These are phyloP conservation scores for Anastatus disparis DNA, from an alignment of 1,140 invertebrate genomes.

Conservation along the genomic window DNA sequence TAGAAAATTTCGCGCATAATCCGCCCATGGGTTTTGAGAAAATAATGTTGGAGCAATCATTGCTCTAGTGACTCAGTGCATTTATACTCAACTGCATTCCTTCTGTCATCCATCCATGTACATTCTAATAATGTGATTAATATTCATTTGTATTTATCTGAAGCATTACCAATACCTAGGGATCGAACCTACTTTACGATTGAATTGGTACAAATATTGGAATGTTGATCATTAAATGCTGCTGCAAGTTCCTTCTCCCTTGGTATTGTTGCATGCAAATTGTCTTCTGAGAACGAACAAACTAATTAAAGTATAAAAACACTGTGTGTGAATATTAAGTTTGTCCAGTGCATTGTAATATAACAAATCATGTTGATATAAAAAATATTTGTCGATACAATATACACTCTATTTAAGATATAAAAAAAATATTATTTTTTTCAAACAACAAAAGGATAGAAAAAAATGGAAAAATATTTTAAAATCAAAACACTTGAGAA, in stretches of 20 bases:
- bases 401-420: constrained; percentile 22
- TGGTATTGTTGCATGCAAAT: constrained; percentile 24
- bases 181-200: constrained; percentile 12
- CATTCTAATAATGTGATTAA: constrained; percentile 13
- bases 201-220: background rate
- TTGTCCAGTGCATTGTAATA: constrained; percentile 27
- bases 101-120: constrained; percentile 17
- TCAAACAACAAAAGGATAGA: constrained; percentile 10
- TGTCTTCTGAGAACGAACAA: constrained; percentile 13
- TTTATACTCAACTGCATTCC: background rate
- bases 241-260: constrained; percentile 6
- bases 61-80: constrained; percentile 77
- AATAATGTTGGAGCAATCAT: constrained; percentile 97
- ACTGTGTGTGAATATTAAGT: constrained; percentile 3
- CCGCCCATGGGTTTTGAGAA: constrained; percentile 92
- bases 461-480: constrained; percentile 21
- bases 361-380: constrained; percentile 34
- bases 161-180: constrained; percentile 28
- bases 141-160: constrained; percentile 21
- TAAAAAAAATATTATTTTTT: constrained; percentile 22
- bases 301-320: background rate
- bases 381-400: constrained; percentile 29
- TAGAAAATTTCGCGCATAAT: constrained; percentile 87
- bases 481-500: constrained; percentile 49
- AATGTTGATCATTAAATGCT: background rate